Evolutionary conservation across 2,113 vertebrate species (phyloP).

Genomic region (Saguinus midas): DNA sequence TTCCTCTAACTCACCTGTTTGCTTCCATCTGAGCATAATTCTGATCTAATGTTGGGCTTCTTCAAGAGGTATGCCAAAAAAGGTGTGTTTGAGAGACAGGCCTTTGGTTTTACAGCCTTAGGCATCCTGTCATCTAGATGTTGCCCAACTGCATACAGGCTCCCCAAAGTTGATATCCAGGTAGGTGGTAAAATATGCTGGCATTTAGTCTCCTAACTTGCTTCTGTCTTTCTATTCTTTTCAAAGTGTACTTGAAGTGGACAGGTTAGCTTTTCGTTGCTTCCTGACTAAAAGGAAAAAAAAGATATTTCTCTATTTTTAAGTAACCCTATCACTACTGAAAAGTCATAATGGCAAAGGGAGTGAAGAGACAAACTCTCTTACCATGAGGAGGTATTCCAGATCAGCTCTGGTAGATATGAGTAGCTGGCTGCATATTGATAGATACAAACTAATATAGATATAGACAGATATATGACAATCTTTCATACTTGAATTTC

Average conservation of each 20-base stretch:
- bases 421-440: background rate
- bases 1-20: too few species aligned
- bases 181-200: background rate
- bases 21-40: background rate
- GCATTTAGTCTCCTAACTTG: background rate
- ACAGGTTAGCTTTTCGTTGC: background rate
- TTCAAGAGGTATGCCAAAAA: background rate
- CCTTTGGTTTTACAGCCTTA: background rate
- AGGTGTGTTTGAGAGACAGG: background rate
- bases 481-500: background rate
- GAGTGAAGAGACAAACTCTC: background rate
- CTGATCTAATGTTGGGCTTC: background rate
- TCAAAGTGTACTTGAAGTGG: background rate
- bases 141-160: background rate
- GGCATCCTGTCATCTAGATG: background rate
- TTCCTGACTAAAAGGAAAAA: background rate
- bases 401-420: background rate
- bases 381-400: background rate
- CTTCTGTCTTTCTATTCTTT: background rate
- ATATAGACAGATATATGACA: background rate
- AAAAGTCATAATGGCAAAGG: background rate
- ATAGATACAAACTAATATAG: background rate
- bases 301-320: background rate
- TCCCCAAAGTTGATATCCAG: background rate
- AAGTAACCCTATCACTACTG: background rate